Percentiles rank a stretch among this genome's conserved stretches.
These are phyloP conservation scores for Montipora cactus DNA, from an alignment of 64 coral and sea anemone genomes.

Conservation along the genomic window DNA sequence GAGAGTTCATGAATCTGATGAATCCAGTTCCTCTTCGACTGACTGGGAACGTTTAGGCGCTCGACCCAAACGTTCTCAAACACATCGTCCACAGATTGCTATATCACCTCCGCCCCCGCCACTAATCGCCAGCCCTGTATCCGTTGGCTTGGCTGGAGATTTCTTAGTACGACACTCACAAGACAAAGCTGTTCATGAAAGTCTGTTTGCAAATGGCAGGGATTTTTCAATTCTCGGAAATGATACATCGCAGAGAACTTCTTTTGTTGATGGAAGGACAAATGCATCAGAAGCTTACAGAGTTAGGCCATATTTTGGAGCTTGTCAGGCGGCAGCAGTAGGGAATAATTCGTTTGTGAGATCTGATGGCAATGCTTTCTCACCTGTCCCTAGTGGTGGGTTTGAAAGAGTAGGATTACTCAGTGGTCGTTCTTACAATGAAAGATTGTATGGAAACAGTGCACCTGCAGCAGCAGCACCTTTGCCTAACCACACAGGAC, in stretches of 20 bases:
- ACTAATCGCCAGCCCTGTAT: neutral
- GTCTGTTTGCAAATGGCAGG: neutral
- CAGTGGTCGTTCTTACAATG: neutral
- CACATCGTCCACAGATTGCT: neutral
- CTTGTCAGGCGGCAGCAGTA: neutral
- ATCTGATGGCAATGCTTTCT: neutral
- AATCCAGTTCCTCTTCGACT: neutral
- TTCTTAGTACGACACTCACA: neutral
- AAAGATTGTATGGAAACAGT: neutral
- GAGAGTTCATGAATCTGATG: neutral
- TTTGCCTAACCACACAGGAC: neutral
- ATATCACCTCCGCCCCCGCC: neutral
- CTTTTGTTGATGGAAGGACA: neutral
- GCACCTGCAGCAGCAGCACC: neutral
- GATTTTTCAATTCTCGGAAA: neutral
- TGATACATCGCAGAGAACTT: neutral
- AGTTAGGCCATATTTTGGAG: neutral
- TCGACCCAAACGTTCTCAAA: too few relatives aligned
- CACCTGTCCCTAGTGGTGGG: too few relatives aligned
- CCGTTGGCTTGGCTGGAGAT: neutral
- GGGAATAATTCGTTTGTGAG: too few relatives aligned
- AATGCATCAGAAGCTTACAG: neutral
- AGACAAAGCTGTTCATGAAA: neutral
- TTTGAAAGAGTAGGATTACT: neutral
- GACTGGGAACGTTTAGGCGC: neutral